phyloP scores from a whole-genome alignment of 2,797 vertebrate genomes.

The Bradypodion ventrale region DNA sequence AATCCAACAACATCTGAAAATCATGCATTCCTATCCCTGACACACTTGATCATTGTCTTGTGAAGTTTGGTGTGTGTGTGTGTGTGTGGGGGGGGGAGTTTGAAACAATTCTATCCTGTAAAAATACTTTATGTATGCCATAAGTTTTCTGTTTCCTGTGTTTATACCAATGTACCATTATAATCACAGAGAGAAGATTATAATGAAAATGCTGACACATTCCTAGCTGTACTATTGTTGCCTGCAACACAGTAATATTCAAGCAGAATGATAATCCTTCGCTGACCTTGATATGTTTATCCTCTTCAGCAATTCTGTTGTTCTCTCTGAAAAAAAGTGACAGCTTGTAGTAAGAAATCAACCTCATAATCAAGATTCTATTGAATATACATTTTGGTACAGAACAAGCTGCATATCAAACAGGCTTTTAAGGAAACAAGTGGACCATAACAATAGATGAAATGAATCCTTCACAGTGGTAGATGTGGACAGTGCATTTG shows the following conservation, averaged over 20 bases:
- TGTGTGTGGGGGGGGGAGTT: background rate
- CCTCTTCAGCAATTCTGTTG: constrained; percentile 45
- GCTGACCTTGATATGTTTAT: constrained; percentile 45
- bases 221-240: constrained; percentile 26
- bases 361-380: constrained; percentile 53
- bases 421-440: background rate
- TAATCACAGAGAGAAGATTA: constrained; percentile 12
- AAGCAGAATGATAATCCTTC: constrained; percentile 42
- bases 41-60: background rate
- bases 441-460: background rate
- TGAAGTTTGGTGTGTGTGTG: background rate
- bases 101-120: background rate
- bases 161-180: fast-evolving
- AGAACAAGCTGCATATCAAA: constrained; percentile 29
- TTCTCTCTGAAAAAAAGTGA: constrained; percentile 43
- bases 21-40: background rate
- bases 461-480: background rate
- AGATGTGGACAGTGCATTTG: no score
- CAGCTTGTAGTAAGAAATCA: constrained; percentile 52
- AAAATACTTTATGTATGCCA: background rate
- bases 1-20: background rate
- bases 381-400: constrained; percentile 46
- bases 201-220: constrained; percentile 34
- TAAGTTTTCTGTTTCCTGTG: constrained; percentile 17
- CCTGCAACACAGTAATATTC: constrained; percentile 31